Evolutionary conservation across 2,888 invertebrate genomes (phyloP).

Genomic region (Andricus curvator): DNA sequence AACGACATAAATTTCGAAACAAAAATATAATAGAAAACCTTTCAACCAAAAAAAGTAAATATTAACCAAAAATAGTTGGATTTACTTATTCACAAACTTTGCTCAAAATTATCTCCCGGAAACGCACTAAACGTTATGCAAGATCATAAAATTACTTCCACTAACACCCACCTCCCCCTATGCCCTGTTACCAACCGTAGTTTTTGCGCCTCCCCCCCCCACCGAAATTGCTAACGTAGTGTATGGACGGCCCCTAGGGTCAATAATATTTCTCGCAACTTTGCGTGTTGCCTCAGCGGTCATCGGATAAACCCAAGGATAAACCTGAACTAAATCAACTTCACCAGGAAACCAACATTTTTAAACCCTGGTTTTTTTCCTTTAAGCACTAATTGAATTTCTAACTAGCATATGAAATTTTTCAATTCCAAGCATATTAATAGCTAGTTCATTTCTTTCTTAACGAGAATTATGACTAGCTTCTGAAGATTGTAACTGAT

Average conservation of each 20-base stretch:
- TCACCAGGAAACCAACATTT: neutral
- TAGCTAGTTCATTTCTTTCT: neutral
- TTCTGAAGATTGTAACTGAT: neutral
- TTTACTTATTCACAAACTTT: too few species aligned
- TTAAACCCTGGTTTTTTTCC: neutral
- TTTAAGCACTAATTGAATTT: constrained; percentile 1
- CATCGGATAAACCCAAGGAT: constrained; percentile 13
- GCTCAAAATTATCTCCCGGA: too few species aligned
- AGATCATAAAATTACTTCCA: too few species aligned
- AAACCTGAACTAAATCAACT: neutral
- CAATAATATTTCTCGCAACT: neutral
- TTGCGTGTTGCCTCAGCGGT: neutral
- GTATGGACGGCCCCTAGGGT: neutral
- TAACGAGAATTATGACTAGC: neutral
- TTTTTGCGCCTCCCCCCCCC: too few species aligned
- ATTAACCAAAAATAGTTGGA: too few species aligned
- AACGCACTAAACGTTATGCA: too few species aligned
- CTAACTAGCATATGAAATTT: neutral
- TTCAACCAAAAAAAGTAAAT: too few species aligned
- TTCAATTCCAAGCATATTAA: neutral
- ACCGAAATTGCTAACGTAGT: too few species aligned
- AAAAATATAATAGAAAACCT: too few species aligned
- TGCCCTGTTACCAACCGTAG: too few species aligned
- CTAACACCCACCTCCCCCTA: too few species aligned
- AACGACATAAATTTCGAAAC: too few species aligned